Percentiles rank a stretch among this genome's conserved stretches.
phyloP scores from a whole-genome alignment of 2,113 vertebrate genomes.

The human (Homo sapiens) region DNA sequence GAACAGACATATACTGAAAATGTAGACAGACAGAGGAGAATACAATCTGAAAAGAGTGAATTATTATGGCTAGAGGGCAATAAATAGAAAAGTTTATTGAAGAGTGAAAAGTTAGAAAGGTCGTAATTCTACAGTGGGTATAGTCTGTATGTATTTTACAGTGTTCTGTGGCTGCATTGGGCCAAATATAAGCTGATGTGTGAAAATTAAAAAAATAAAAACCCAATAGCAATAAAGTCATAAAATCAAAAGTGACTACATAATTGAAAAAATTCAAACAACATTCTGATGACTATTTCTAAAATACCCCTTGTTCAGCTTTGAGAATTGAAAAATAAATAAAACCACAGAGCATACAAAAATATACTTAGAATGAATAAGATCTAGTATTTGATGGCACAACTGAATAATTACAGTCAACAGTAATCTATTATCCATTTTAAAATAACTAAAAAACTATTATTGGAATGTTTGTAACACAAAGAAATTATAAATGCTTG shows the following conservation, averaged over 20 bases:
- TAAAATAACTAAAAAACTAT: no score
- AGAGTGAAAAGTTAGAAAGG: slow-evolving; percentile 22
- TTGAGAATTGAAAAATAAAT: neutral
- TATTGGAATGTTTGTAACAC: no score
- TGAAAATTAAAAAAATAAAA: neutral
- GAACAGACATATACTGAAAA: neutral
- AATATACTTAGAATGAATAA: no score
- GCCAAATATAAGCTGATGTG: neutral
- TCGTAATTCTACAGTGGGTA: neutral
- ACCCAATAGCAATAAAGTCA: neutral
- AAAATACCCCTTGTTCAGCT: neutral
- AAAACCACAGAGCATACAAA: no score
- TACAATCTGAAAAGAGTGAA: slow-evolving; percentile 15
- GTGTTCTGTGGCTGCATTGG: neutral
- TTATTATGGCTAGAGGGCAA: slow-evolving; percentile 1
- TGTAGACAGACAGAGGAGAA: neutral
- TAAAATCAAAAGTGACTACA: slow-evolving; percentile 3
- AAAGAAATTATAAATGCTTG: no score
- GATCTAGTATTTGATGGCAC: no score
- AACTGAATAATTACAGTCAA: no score
- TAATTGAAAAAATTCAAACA: neutral
- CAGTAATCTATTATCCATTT: no score
- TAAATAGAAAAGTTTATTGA: neutral
- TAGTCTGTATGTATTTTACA: neutral
- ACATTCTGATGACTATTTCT: neutral